Evolutionary conservation across 2,113 vertebrate species (phyloP), one percentile per base, ranked within the genome.

Genomic region (Prinia subflava): DNA sequence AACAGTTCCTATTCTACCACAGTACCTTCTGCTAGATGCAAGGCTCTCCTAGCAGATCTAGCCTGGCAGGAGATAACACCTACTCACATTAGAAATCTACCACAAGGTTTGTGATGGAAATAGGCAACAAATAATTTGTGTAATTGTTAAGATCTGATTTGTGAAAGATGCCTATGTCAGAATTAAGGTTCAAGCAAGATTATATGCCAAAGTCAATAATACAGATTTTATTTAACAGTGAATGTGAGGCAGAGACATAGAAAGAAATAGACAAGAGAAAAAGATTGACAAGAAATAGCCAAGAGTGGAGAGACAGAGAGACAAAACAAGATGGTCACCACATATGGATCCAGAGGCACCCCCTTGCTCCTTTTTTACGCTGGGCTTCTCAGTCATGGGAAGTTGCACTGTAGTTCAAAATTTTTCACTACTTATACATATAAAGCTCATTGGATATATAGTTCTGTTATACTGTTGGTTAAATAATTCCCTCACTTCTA

Each of bases 331-430:
- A 21, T 17, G 21, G 4, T 30, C 39, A 46, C 6, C 16, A n/a
- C 20, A 13, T 15, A 7, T 23, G 10, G 25, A 69, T 31, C 35
- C 35, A 69, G 41, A n/a, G 41, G 6, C 11, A 24, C 47, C 16
- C 6, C 9, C 15, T 46, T 60, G 5, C 11, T 75, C 28, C 30
- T 53, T 17, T 4, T 55, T 77, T 41, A 50, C 3, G 4, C 10
- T 42, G 22, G 5, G 25, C 7, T 83, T 83, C 41, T 69, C 22
- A 33, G 12, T 20, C 0, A 0, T 24, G 8, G 12, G 7, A 8
- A 4, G 0, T 25, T 25, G 17, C 17, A 18, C 5, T 24, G 28
- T 17, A 13, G 6, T 49, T 55, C 47, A 47, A 55, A 62, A 62
- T 3, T 41, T 69, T 41, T 55, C 17, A 22, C 10, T 69, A 15